phyloP scores from a whole-genome alignment of 2,888 invertebrate species.

The Chrysolina oricalcia region DNA sequence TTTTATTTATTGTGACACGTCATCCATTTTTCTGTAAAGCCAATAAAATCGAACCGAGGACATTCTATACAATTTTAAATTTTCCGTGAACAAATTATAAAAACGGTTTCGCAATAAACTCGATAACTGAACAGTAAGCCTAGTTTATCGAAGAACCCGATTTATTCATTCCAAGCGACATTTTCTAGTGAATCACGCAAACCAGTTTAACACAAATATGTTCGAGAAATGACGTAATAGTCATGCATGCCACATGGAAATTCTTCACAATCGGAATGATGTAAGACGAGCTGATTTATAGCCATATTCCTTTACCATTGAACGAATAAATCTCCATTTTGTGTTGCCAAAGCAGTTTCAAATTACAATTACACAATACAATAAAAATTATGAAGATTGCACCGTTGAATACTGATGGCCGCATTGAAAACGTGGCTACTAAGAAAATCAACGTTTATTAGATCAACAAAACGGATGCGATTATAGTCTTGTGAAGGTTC shows the following conservation, averaged over 20 bases:
- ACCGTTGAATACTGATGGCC: neutral
- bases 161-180: neutral
- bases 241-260: slow-evolving; percentile 5
- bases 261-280: slow-evolving; percentile 12
- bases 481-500: neutral
- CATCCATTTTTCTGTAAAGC: too few species aligned
- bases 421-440: neutral
- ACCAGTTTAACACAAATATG: slow-evolving; percentile 13
- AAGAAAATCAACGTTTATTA: neutral
- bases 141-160: neutral
- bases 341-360: neutral
- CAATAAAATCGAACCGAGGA: too few species aligned
- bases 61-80: too few species aligned
- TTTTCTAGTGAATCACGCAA: slow-evolving; percentile 15
- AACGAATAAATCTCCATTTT: slow-evolving; percentile 15
- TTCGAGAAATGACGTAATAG: slow-evolving; percentile 5
- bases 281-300: slow-evolving; percentile 9
- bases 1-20: too few species aligned
- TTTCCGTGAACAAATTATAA: too few species aligned
- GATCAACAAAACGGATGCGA: slow-evolving; percentile 3
- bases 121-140: neutral
- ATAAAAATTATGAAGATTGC: slow-evolving; percentile 1
- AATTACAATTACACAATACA: slow-evolving; percentile 11
- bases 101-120: neutral
- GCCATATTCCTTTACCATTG: slow-evolving; percentile 1